Evolutionary conservation across 92 coral and sea anemone genomes (phyloP), one percentile per base, ranked within the genome.

Genomic region (Epizoanthus ramosus): DNA sequence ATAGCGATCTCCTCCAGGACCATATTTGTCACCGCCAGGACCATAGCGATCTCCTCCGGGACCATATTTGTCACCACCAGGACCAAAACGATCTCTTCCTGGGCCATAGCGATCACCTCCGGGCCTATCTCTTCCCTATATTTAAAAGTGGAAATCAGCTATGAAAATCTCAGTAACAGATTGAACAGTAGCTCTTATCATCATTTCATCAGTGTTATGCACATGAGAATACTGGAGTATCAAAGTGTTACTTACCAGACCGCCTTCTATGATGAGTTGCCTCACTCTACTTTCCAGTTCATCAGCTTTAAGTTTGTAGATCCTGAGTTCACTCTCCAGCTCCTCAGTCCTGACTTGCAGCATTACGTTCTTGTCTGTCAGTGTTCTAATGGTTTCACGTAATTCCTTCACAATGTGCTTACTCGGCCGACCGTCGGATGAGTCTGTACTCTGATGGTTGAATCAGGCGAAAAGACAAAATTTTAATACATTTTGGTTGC

Each of bases 281-380:
- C 82, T 61, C 35, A 39, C 57, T 63, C 22, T 61, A 69, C 71
- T 61, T 76, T 93, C 97, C 19, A 91, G 86, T 74, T 88, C 88
- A 57, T 87, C 79, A 69, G 87, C 81, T 87, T 92, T 85, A 41
- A 84, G 85, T 83, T 91, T 93, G 3, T 86, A 85, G 57, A 59
- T 41, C 15, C 66, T 73, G 84, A 90, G 74, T 68, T 93, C 91
- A 33, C 77, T 82, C 76, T 88, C 94, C 6, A 86, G 61, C 4
- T 85, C 59, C 47, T 45, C 72, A 33, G 57, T 71, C 47, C 77
- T 80, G 25, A 71, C 41, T 17, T 88, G 90, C 37, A 71, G 66
- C 53, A 88, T 25, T 8, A 85, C 23, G 31, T 80, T 87, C 45
- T 73, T 79, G 68, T 84, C 86, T 7, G 73, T 15, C 54, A 72